Conservation (phyloP, 2,113 vertebrate genomes). For the Osmerus eperlanus region DNA sequence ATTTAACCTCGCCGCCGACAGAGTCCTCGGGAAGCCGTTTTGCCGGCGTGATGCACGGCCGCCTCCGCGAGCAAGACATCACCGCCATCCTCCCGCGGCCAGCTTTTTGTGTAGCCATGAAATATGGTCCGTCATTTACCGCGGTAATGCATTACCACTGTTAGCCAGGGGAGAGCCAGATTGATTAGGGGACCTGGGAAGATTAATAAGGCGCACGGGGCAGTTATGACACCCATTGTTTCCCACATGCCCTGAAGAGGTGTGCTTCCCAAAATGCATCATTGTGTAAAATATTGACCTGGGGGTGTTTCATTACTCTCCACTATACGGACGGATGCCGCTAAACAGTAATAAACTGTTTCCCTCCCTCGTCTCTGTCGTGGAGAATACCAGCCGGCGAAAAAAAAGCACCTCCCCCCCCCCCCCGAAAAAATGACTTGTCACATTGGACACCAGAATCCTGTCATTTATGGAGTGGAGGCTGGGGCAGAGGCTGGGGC, state of each 20-base stretch:
- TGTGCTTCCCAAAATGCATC: constrained; percentile 88
- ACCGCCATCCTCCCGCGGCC: constrained; percentile 57
- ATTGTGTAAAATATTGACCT: constrained; percentile 94
- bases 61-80: constrained; percentile 65
- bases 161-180: constrained; percentile 77
- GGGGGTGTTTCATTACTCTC: constrained; percentile 89
- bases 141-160: constrained; percentile 72
- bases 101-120: constrained; percentile 64
- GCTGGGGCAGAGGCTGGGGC: not conserved
- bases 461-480: constrained; percentile 11
- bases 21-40: constrained; percentile 60
- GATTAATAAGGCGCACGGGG: constrained; percentile 86
- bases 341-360: constrained; percentile 88
- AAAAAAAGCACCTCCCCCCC: constrained; percentile 62
- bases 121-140: constrained; percentile 79
- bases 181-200: constrained; percentile 81
- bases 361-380: constrained; percentile 59
- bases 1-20: constrained; percentile 48
- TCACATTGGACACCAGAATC: constrained; percentile 29
- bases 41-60: constrained; percentile 53
- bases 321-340: constrained; percentile 75
- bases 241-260: constrained; percentile 78
- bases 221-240: constrained; percentile 91
- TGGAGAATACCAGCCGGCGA: constrained; percentile 13
- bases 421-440: constrained; percentile 62